Base-by-base conservation (phyloP, 1,140 invertebrate species). In the Macrobrachium nipponense region DNA sequence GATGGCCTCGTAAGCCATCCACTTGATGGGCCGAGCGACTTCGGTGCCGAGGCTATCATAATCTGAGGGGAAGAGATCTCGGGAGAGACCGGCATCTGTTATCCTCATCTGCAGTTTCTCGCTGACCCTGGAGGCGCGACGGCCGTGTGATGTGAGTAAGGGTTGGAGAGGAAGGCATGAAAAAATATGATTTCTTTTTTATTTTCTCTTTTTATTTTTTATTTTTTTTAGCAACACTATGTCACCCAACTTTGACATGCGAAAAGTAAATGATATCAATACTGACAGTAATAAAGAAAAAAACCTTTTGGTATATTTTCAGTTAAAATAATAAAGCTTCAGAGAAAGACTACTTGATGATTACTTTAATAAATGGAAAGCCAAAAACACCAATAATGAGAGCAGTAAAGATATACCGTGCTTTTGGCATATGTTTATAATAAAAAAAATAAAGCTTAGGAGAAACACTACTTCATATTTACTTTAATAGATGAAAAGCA, bases 11-110 rank as follows among this genome's bases (percentile, higher is more conserved):
- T 97, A 92, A 4, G 97, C 95, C 90, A 98, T 93, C 98, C 98
- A 99, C 91, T 86, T 87, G 86, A 99, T 94, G 0, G 98, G 97
- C 87, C 97, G 93, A 92, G 97, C 98, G 91, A 98, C 97, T 90
- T 97, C 98, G 91, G 98, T 97, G 7, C 96, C 97, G 77, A 98
- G 92, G 91, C 97, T 98, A 91, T 98, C 95, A 91, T 99, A 99
- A 91, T 99, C 98, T n/a, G 95, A 94, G 2, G 97, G 97, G 91
- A 98, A 99, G 36, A 98, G 92, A 91, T 98, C 97, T 73, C 97
- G 93, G 0, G 97, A 95, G 59, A 99, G 91, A 14, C 97, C 96
- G 91, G 96, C 97, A 92, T 99, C 98, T 5, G 96, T 95, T 66
- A 99, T 93, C 92, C 97, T 96, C 18, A 99, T 95, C 87, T 94